Evolutionary conservation across 2,797 vertebrate species (phyloP).

Genomic region (Microctenopoma steveboyesi): DNA sequence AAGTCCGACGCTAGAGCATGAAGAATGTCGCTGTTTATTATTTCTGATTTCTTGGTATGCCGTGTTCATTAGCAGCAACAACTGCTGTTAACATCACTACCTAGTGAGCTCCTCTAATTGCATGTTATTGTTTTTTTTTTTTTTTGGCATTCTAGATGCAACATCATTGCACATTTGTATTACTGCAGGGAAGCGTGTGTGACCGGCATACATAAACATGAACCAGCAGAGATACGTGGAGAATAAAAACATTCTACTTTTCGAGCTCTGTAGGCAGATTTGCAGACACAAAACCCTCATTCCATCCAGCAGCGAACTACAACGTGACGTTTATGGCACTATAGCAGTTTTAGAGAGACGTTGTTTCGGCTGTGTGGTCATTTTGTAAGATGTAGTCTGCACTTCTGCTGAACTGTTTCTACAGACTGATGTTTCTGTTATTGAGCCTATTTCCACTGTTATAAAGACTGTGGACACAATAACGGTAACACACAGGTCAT

Average conservation of each 20-base stretch:
- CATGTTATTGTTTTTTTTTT: slow-evolving; percentile 29
- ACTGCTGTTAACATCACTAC: slow-evolving; percentile 56
- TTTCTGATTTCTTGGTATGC: slow-evolving; percentile 51
- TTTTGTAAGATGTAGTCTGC: too few species aligned
- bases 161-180: slow-evolving; percentile 60
- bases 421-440: background rate
- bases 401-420: background rate
- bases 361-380: too few species aligned
- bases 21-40: slow-evolving; percentile 37
- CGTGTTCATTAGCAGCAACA: slow-evolving; percentile 60
- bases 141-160: slow-evolving; percentile 26
- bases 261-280: slow-evolving; percentile 52
- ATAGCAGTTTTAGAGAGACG: too few species aligned
- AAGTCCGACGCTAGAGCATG: slow-evolving; percentile 22
- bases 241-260: slow-evolving; percentile 44
- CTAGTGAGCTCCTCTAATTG: slow-evolving; percentile 54
- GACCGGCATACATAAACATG: slow-evolving; percentile 49
- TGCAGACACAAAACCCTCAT: slow-evolving; percentile 48
- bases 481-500: too few species aligned
- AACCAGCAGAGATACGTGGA: slow-evolving; percentile 30
- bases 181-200: slow-evolving; percentile 31
- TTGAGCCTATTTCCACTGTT: background rate
- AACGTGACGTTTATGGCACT: too few species aligned
- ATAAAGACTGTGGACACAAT: background rate
- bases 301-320: slow-evolving; percentile 27